These are phyloP conservation scores for Gerris buenoi DNA, from an alignment of 1,140 invertebrate species.

Conservation along the genomic window DNA sequence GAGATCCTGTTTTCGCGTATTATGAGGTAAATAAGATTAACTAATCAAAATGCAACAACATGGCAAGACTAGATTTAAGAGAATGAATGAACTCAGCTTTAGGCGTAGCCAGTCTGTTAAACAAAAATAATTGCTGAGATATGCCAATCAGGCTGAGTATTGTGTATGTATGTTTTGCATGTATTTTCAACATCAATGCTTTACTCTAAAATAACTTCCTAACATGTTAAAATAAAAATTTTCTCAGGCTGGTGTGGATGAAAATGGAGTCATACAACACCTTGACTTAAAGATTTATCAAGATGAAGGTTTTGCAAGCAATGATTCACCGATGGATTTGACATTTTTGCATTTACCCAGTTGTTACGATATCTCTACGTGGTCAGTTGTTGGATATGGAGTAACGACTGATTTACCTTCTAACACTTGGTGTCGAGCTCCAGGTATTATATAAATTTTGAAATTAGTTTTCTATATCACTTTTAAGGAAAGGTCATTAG, in stretches of 20 bases:
- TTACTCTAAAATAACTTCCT: too few relatives aligned
- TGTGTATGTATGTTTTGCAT: too few relatives aligned
- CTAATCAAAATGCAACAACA: too few relatives aligned
- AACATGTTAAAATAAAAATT: too few relatives aligned
- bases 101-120: too few relatives aligned
- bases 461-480: background rate
- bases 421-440: constrained; percentile 43
- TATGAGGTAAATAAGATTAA: constrained; percentile 51
- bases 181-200: too few relatives aligned
- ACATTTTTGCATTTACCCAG: constrained; percentile 34
- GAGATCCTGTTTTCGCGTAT: constrained; percentile 37
- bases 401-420: constrained; percentile 42
- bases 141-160: too few relatives aligned
- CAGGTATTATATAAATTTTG: constrained; percentile 31
- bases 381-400: constrained; percentile 37
- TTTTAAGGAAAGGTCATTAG: background rate
- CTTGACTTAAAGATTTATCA: constrained; percentile 42
- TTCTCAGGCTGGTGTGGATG: constrained; percentile 39
- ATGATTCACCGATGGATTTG: constrained; percentile 34
- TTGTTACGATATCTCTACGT: constrained; percentile 36
- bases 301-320: constrained; percentile 42
- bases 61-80: too few relatives aligned
- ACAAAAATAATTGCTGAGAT: too few relatives aligned
- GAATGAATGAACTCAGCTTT: too few relatives aligned
- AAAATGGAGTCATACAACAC: constrained; percentile 47